These are phyloP conservation scores for Megaleporinus macrocephalus DNA, from an alignment of 2,113 vertebrate genomes.

Conservation along the genomic window DNA sequence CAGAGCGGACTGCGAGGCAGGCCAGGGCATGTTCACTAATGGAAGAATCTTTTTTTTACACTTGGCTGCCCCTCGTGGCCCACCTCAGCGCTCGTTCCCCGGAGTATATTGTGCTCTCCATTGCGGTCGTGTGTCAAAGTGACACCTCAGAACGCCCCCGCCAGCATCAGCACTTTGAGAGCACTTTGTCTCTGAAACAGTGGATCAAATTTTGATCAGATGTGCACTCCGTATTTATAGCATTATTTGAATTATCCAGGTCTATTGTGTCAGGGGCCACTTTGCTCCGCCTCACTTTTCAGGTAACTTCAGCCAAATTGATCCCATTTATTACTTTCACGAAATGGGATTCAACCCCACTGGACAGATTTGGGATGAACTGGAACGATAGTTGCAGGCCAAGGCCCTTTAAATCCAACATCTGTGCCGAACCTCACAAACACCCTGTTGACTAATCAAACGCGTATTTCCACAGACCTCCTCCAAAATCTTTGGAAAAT, in stretches of 20 bases:
- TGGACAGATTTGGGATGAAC: too few relatives aligned
- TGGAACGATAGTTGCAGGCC: too few relatives aligned
- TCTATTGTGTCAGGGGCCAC: too few relatives aligned
- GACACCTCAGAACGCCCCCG: conserved; percentile 72
- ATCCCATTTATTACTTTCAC: background rate
- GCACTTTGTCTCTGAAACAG: conserved; percentile 35
- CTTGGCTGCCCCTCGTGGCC: background rate
- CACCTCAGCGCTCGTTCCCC: conserved; percentile 7
- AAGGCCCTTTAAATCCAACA: too few relatives aligned
- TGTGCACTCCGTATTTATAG: too few relatives aligned
- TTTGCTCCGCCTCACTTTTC: background rate
- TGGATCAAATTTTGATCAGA: conserved; percentile 42
- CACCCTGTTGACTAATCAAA: too few relatives aligned
- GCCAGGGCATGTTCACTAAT: conserved; percentile 3
- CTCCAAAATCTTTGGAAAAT: too few relatives aligned
- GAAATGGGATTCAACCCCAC: too few relatives aligned
- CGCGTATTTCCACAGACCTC: too few relatives aligned
- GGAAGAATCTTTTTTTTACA: conserved; percentile 38
- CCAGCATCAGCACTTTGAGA: conserved; percentile 60
- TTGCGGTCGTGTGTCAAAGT: conserved; percentile 69
- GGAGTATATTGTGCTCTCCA: conserved; percentile 53
- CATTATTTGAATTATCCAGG: too few relatives aligned
- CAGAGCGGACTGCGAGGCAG: conserved; percentile 17
- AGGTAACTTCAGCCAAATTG: background rate
- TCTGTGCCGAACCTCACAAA: too few relatives aligned